Base-by-base conservation (phyloP, 2,797 vertebrate species). In the Poliocrania exsul region DNA sequence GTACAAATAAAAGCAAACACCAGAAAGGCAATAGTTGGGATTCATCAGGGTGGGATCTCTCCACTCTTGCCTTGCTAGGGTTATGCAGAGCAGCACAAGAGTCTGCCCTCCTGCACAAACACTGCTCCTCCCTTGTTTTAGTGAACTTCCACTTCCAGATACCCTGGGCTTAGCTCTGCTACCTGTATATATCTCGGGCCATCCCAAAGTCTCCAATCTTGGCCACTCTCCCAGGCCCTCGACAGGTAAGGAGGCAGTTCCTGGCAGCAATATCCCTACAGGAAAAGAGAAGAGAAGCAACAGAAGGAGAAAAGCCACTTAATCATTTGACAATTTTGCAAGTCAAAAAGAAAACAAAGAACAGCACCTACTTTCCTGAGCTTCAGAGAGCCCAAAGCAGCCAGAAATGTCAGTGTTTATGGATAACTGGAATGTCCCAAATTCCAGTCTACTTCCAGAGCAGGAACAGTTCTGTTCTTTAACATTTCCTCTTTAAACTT, bases 121-220 rank as follows among this genome's bases (percentile, higher is more conserved):
- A 80, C 67, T 26, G 25, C 50, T 81, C n/a, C 53, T 51, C 44
- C 6, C 60, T 81, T 8, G 10, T 54, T 67, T 54, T 33, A 50
- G 67, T 2, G 20, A 75, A 57, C 18, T 92, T 47, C 66, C 16
- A 31, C n/a, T 31, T 60, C 21, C 8, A 20, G 51, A 35, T 38
- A 25, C 37, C 50, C 86, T 61, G 35, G 29, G 18, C 29, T 86
- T 73, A 53, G 62, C 84, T 86, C 50, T 57, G 94, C 83, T 98
- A 99, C 99, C 99, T 99, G 98, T 99, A 99, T 97, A 99, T 99
- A 92, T 99, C 99, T 78, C 99, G 98, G 54, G 99, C 99, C 99
- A 99, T 99, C 80, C 99, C 99, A 50, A 99, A 99, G 96, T 99
- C 99, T 91, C 99, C 99, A 24, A 99, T 99, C 97, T 99, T 99